Evolutionary conservation across 2,797 vertebrate species (phyloP), one percentile per base, ranked within the genome.

Genomic region (Sebastes baramenuke): DNA sequence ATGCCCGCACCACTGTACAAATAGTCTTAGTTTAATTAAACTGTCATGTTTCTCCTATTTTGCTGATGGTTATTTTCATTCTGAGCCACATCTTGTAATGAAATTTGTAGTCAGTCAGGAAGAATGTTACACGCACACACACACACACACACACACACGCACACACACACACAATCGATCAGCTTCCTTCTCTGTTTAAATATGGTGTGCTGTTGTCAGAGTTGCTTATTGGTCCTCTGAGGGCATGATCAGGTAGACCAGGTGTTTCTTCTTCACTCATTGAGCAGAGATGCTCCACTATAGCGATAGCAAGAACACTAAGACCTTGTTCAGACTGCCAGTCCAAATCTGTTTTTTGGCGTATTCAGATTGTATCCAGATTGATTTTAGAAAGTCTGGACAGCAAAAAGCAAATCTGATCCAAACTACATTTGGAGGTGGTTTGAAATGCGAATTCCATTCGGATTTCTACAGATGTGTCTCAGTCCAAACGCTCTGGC

Each of bases 11-110:
- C 77, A 25, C 79, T 4, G 66, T 73, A 71, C 32, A 73, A 85
- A 88, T 77, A 75, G 68, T 74, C 79, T 71, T 65, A 82, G 54
- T 91, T 92, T 93, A 92, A 92, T 93, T 92, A 89, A 92, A 83
- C 80, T 90, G 91, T 91, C 92, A 86, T 92, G 90, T 91, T 89
- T 87, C 75, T 80, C 77, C 64, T 60, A 70, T 79, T 88, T 85
- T 81, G 85, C 89, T 91, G 90, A 89, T 87, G 81, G 80, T 88
- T 88, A 77, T 90, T 87, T 92, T 87, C 75, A 84, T 88, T 86
- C 81, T 5, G 72, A 70, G 71, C 34, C 42, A 22, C 71, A 24
- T 82, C 72, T 79, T 76, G 76, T 87, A 84, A 87, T 87, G 85
- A 82, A 87, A 80, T 76, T 78, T 84, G 62, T 13, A 30, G 84